These are phyloP conservation scores for Trachemys scripta DNA, from an alignment of 2,113 vertebrate genomes.

Conservation along the genomic window DNA sequence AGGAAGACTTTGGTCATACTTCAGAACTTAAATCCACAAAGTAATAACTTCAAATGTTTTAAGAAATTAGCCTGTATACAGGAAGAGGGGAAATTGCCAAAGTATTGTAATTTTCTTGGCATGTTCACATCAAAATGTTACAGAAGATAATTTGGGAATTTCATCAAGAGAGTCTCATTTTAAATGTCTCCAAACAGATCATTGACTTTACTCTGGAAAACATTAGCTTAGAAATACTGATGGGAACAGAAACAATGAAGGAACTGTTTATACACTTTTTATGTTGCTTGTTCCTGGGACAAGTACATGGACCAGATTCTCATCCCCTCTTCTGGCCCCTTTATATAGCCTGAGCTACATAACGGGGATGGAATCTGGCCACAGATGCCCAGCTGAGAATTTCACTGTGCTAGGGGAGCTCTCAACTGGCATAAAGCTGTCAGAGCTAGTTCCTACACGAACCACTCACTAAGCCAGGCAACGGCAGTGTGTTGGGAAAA, in stretches of 20 bases:
- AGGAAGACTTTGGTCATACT: not conserved
- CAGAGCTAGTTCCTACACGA: not conserved
- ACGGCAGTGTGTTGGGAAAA: not conserved
- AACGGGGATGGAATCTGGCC: not conserved
- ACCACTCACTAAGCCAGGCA: not conserved
- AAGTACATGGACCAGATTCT: not conserved
- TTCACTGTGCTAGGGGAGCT: not conserved
- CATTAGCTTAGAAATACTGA: constrained; percentile 39
- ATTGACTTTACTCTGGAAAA: constrained; percentile 28
- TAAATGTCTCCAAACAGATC: constrained; percentile 40
- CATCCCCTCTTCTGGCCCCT: not conserved
- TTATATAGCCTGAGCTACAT: not conserved
- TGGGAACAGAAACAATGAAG: not conserved
- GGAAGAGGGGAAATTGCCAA: constrained; percentile 38
- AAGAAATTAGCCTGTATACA: constrained; percentile 53
- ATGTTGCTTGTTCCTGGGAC: not conserved
- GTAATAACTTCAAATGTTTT: constrained; percentile 9
- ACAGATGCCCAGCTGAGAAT: not conserved
- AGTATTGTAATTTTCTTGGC: constrained; percentile 16
- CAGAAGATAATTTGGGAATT: constrained; percentile 57
- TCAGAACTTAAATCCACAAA: constrained; percentile 17
- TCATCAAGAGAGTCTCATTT: constrained; percentile 39
- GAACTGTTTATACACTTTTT: not conserved
- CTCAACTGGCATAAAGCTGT: not conserved
- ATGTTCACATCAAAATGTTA: constrained; percentile 44